A percentile compares a stretch with the other conserved stretches of the same genome.
phyloP scores from a whole-genome alignment of 2,888 invertebrate species.

The Trissolcus brochymenae region DNA sequence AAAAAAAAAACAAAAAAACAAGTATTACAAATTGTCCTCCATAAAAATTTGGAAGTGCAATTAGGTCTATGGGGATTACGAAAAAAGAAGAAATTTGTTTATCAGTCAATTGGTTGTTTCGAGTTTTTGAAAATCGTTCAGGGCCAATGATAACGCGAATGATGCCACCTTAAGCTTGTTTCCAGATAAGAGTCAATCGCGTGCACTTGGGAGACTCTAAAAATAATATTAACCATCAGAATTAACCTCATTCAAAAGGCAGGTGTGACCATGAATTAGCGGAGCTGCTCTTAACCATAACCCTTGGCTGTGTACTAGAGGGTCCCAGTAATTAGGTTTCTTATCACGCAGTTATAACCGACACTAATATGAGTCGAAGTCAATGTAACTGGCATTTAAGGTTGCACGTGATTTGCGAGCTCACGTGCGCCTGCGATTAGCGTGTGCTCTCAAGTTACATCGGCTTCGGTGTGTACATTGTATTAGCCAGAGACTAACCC shows the following conservation, averaged over 20 bases:
- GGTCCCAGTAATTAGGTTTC: slow-evolving; percentile 54
- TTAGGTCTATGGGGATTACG: too few species aligned
- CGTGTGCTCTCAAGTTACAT: slow-evolving; percentile 31
- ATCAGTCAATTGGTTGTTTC: too few species aligned
- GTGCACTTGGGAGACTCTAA: slow-evolving; percentile 50
- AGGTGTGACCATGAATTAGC: slow-evolving; percentile 46
- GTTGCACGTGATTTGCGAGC: slow-evolving; percentile 28
- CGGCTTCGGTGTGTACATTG: slow-evolving; percentile 42
- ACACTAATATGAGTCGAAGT: slow-evolving; percentile 45
- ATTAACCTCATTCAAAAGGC: slow-evolving; percentile 52
- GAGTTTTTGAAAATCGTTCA: slow-evolving; percentile 25
- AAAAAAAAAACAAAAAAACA: too few species aligned
- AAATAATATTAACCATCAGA: slow-evolving; percentile 48
- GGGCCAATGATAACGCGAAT: slow-evolving; percentile 51
- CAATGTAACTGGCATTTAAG: slow-evolving; percentile 41
- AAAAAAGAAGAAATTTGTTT: too few species aligned
- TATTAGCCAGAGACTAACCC: slow-evolving; percentile 23
- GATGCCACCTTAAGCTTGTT: slow-evolving; percentile 27
- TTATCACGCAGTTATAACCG: slow-evolving; percentile 51
- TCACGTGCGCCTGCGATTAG: slow-evolving; percentile 19
- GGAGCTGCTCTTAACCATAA: slow-evolving; percentile 55
- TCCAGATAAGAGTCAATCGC: slow-evolving; percentile 51
- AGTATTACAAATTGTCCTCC: too few species aligned
- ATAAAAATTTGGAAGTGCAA: too few species aligned
- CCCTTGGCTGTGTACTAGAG: slow-evolving; percentile 31